Evolutionary conservation across 2,888 invertebrate species (phyloP).

Genomic region (Monochamus alternatus): DNA sequence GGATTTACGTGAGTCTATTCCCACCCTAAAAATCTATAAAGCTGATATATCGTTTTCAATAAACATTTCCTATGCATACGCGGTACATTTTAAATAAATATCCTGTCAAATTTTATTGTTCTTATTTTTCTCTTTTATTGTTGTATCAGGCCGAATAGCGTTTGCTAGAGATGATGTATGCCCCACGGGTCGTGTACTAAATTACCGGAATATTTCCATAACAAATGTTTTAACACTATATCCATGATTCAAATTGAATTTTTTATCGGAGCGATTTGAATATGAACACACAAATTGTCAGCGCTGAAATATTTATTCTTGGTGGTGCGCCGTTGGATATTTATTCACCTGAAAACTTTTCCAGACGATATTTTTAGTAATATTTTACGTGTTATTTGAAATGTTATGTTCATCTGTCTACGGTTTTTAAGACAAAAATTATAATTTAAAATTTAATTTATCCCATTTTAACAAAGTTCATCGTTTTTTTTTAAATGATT

Average conservation of each 20-base stretch:
- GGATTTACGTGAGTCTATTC: constrained; percentile 43
- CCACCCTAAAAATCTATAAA: constrained; percentile 56
- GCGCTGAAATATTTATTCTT: constrained; percentile 18
- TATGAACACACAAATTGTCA: constrained; percentile 17
- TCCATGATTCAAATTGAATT: constrained; percentile 47
- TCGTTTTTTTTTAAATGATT: too few relatives aligned
- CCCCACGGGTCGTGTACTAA: constrained; percentile 48
- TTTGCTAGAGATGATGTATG: constrained; percentile 49
- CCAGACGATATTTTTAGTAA: background rate
- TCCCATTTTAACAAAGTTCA: too few relatives aligned
- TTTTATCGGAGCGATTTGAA: constrained; percentile 43
- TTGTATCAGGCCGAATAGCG: constrained; percentile 55
- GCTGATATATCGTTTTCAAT: constrained; percentile 65
- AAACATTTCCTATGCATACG: constrained; percentile 63
- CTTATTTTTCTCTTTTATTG: constrained; percentile 66
- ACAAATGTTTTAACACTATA: constrained; percentile 48
- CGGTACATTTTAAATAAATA: constrained; percentile 63
- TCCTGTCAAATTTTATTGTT: constrained; percentile 65
- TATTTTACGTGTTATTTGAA: background rate
- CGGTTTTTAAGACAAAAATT: background rate
- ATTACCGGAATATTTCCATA: constrained; percentile 51
- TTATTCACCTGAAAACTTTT: background rate
- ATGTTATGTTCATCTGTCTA: background rate
- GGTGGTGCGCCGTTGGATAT: background rate
- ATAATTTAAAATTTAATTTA: too few relatives aligned